These are phyloP conservation scores for Penelope pileata DNA, from an alignment of 2,113 vertebrate genomes.

Conservation along the genomic window DNA sequence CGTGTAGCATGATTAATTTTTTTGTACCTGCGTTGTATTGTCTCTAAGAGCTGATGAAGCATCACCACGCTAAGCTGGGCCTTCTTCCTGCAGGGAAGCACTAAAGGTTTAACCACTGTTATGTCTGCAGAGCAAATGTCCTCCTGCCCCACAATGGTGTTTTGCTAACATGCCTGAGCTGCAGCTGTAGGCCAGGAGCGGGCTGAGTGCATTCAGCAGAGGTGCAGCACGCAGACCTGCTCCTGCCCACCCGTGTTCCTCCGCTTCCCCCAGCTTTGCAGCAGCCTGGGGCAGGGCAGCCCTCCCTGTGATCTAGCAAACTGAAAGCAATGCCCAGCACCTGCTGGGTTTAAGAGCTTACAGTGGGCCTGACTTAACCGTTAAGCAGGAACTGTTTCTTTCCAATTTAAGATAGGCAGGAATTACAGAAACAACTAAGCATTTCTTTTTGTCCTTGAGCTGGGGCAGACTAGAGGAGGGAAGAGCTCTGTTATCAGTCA, in stretches of 20 bases:
- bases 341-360: background rate
- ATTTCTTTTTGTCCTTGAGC: background rate
- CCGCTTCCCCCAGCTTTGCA: fast-evolving
- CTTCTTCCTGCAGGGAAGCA: background rate
- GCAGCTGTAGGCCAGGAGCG: background rate
- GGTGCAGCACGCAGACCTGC: fast-evolving
- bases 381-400: fast-evolving
- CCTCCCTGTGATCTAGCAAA: background rate
- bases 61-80: background rate
- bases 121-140: background rate
- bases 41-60: background rate
- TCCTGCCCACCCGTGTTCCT: fast-evolving
- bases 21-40: fast-evolving
- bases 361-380: background rate
- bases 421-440: no score
- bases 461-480: background rate
- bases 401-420: fast-evolving
- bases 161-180: fast-evolving
- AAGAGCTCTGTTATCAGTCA: background rate
- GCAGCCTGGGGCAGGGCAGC: background rate
- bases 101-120: background rate
- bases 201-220: fast-evolving
- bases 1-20: fast-evolving
- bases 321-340: background rate
- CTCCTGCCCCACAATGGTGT: fast-evolving